phyloP scores from a whole-genome alignment of 2,888 invertebrate species.

The Drosophila dives region DNA sequence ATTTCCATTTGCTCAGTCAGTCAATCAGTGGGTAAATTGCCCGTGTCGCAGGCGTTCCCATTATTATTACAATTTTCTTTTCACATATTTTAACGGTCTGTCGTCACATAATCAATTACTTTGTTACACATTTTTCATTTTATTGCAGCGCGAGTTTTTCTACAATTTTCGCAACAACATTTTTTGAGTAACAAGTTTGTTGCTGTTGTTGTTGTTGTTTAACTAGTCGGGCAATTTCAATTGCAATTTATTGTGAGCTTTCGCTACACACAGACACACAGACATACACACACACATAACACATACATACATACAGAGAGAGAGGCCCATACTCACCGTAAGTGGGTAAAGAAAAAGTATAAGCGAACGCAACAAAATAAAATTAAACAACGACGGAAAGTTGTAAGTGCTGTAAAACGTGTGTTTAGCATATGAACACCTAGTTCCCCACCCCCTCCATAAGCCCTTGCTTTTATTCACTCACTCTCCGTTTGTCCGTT shows the following conservation, averaged over 20 bases:
- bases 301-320: background rate
- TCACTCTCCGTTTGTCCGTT: slow-evolving; percentile 18
- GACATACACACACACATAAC: background rate
- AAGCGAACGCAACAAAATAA: slow-evolving; percentile 27
- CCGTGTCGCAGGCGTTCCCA: slow-evolving; percentile 13
- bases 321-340: background rate
- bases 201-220: slow-evolving; percentile 27
- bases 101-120: slow-evolving; percentile 56
- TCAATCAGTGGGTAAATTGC: slow-evolving; percentile 48
- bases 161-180: slow-evolving; percentile 53
- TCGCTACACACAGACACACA: slow-evolving; percentile 50
- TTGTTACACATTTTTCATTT: slow-evolving; percentile 46
- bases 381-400: slow-evolving; percentile 14
- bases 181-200: slow-evolving; percentile 53
- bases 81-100: slow-evolving; percentile 17
- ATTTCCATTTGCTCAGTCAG: slow-evolving; percentile 28
- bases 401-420: slow-evolving; percentile 27
- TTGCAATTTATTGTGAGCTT: slow-evolving; percentile 68
- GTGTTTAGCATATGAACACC: slow-evolving; percentile 37
- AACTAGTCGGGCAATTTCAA: slow-evolving; percentile 53
- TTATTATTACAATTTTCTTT: slow-evolving; percentile 2
- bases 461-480: slow-evolving; percentile 8
- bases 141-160: slow-evolving; percentile 33
- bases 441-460: background rate
- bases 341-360: slow-evolving; percentile 33